These are phyloP conservation scores for Geothlypis trichas DNA, from an alignment of 2,113 vertebrate genomes.

Conservation along the genomic window DNA sequence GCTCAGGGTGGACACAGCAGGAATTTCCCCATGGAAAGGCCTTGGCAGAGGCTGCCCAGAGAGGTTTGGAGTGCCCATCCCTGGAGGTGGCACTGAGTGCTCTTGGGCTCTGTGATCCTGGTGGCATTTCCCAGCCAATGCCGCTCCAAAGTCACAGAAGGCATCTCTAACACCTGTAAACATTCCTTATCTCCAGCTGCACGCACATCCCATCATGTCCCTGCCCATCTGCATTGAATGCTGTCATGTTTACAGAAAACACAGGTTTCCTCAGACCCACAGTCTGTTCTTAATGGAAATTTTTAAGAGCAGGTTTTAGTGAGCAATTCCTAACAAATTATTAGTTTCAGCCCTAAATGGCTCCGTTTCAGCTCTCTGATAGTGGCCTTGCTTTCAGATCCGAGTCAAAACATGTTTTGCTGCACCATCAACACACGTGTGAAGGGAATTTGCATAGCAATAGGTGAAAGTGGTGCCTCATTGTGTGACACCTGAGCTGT, in stretches of 20 bases:
- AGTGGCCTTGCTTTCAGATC: neutral
- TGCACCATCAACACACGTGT: neutral
- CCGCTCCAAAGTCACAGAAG: neutral
- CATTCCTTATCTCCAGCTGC: neutral
- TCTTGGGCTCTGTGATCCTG: accelerated
- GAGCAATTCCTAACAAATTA: neutral
- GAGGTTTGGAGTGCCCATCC: neutral
- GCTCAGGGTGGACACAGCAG: accelerated
- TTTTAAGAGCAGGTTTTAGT: neutral
- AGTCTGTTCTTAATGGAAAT: neutral
- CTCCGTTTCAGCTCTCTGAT: neutral
- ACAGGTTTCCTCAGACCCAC: neutral
- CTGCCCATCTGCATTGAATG: neutral
- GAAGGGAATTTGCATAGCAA: neutral
- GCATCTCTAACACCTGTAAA: neutral
- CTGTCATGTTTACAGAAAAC: neutral
- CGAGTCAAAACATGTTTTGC: neutral
- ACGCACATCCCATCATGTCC: neutral
- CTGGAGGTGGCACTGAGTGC: neutral
- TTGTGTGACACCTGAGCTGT: neutral
- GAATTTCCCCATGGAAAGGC: neutral
- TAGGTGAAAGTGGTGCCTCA: neutral
- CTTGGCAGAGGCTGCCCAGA: neutral
- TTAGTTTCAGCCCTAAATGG: neutral
- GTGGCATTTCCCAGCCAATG: neutral